A percentile compares a stretch with the other conserved stretches of the same genome.
These are phyloP conservation scores for Drosophila guanche DNA, from an alignment of 1,140 invertebrate species.

Conservation along the genomic window DNA sequence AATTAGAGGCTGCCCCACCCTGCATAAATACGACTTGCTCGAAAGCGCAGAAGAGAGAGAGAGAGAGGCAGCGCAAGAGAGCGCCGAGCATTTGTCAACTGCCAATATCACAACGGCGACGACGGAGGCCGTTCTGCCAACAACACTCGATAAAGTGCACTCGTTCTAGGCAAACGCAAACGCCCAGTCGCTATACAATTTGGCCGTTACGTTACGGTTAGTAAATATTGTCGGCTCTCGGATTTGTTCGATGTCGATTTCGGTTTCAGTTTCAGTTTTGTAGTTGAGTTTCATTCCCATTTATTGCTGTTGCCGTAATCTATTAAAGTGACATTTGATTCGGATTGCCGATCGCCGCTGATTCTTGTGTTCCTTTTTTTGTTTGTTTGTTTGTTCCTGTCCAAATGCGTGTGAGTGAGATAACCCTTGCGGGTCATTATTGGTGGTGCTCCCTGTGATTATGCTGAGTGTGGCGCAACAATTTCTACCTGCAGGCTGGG, in stretches of 20 bases:
- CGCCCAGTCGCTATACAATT: conserved; percentile 15
- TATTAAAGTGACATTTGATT: too few relatives aligned
- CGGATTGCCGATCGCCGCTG: too few relatives aligned
- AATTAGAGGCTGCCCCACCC: background rate
- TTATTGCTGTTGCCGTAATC: too few relatives aligned
- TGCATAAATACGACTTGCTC: too few relatives aligned
- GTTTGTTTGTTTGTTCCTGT: background rate
- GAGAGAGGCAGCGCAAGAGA: conserved; percentile 8
- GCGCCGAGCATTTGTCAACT: conserved; percentile 52
- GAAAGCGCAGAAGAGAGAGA: conserved; percentile 13
- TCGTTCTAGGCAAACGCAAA: conserved; percentile 45
- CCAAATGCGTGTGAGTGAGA: too few relatives aligned
- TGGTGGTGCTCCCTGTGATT: conserved; percentile 17
- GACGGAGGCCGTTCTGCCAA: conserved; percentile 13
- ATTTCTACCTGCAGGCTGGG: conserved; percentile 28
- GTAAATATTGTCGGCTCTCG: background rate
- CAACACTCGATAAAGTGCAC: conserved; percentile 59
- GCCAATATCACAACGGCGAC: conserved; percentile 43
- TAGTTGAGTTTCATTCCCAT: too few relatives aligned
- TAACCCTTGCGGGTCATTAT: too few relatives aligned
- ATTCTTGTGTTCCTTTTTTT: background rate
- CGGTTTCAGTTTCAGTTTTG: conserved; percentile 13
- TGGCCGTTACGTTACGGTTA: conserved; percentile 32
- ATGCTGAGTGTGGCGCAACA: conserved; percentile 17
- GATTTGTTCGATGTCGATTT: conserved; percentile 24